Base-by-base conservation (phyloP, 2,797 vertebrate species). In the Melanogrammus aeglefinus region DNA sequence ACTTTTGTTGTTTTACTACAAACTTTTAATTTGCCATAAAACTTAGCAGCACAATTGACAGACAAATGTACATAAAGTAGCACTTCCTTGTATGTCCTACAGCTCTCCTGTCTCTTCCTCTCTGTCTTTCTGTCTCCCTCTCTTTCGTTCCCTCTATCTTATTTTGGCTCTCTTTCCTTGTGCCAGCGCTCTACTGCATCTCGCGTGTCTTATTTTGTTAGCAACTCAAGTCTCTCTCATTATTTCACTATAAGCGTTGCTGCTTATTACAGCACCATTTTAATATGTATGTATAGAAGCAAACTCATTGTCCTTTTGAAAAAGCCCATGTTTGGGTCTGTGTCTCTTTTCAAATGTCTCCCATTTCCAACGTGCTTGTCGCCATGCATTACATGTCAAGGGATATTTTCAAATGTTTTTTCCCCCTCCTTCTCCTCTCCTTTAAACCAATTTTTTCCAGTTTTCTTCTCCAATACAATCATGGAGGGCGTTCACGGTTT, bases 201-300 rank as follows among this genome's bases (percentile, higher is more conserved):
- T 66, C 38, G 18, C 47, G 14, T 36, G 47, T 70, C 16, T 13
- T 84, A 29, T 85, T 88, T 90, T 81, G 63, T 80, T 84, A 83
- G 87, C 80, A 86, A 84, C 81, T 70, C 72, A 76, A 88, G 80
- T 36, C 73, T 41, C 70, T 77, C 78, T 81, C 82, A 80, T 86
- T 85, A 80, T 83, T 78, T 74, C 47, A 78, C 73, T 73, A 86
- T 80, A 76, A 79, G 73, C 39, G 29, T 33, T 74, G 76, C 77
- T 78, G 74, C 44, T 83, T 86, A 83, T 86, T 83, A 80, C 82
- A 75, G 74, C 33, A 75, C 70, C 9, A 44, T 81, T 73, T 77
- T 41, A 41, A 69, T 69, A 24, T 7, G 6, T 69, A 69, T 27
- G 21, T 69, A 69, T 69, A 24, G 57, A 36, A 76, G 74, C 75